Base-by-base conservation (phyloP, 2,113 vertebrate genomes). In the Polypterus bichir region DNA sequence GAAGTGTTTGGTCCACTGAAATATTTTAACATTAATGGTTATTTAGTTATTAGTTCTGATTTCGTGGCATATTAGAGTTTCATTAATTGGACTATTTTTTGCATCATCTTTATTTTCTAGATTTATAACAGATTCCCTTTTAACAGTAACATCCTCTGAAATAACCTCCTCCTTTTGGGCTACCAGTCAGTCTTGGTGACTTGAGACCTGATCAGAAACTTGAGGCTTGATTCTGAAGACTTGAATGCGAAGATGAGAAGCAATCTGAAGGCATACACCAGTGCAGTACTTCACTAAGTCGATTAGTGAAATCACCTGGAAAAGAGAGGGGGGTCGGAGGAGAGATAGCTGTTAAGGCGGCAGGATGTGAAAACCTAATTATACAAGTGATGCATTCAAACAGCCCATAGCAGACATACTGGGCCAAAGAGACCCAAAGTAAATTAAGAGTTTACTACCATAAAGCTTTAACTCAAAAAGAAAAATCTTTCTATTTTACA, bases 191-290 rank as follows among this genome's bases (percentile, higher is more conserved):
- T 94, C 91, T 74, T 74, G 86, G 80, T 91, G 88, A 69, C 76
- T 68, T 72, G 86, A 76, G 82, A 86, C 72, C 83, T 89, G 83
- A 78, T 84, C 85, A 67, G 84, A 78, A 78, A 82, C 81, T 71
- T 82, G 86, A 66, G 77, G 74, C 65, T 88, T 81, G 79, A 92
- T 94, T 87, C 89, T 92, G 88, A 99, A 98, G 76, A 99, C 85
- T n/a, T 54, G 77, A 82, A 98, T 92, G 76, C 80, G 88, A 74
- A 97, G 88, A 73, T 99, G 94, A 68, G 86, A 77, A 63, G 96
- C 89, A 67, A 99, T 98, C 85, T 99, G 95, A 61, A 92, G 80
- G 79, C 93, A 97, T 63, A 97, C 77, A 46, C 88, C 84, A 63
- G 83, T 89, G 74, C 92, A 94, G 81, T 97, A 97, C 70, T 88